These are phyloP conservation scores for Pelmatolapia mariae DNA, from an alignment of 2,113 vertebrate genomes.

Conservation along the genomic window DNA sequence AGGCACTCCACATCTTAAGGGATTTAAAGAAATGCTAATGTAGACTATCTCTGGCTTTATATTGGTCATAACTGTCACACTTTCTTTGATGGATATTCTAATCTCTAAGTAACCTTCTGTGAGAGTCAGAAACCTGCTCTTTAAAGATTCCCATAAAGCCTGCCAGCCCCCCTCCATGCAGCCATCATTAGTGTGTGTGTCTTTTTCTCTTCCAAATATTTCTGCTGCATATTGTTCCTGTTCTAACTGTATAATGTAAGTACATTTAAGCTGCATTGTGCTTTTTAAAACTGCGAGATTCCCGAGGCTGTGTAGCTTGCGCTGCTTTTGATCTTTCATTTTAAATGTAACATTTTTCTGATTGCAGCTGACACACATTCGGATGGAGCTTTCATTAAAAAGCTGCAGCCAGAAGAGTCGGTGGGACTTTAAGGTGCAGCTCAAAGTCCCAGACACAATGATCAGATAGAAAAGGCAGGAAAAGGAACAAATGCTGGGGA, in stretches of 20 bases:
- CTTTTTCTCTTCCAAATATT: neutral
- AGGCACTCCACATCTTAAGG: neutral
- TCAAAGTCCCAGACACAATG: neutral
- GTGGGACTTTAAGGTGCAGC: neutral
- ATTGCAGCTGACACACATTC: conserved; percentile 20
- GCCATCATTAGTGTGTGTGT: neutral
- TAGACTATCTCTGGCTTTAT: neutral
- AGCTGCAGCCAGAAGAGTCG: neutral
- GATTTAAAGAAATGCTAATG: conserved; percentile 22
- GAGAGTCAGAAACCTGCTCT: neutral
- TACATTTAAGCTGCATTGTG: neutral
- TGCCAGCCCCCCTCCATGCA: neutral
- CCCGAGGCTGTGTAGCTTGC: neutral
- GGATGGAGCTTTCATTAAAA: conserved; percentile 21
- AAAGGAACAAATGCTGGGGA: neutral
- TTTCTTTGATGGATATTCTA: conserved; percentile 18
- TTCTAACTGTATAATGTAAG: neutral
- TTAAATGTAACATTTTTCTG: neutral
- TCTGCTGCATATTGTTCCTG: conserved; percentile 10
- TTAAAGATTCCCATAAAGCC: neutral
- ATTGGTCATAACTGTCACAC: conserved; percentile 12
- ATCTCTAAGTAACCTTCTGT: conserved; percentile 21
- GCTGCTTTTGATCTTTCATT: neutral
- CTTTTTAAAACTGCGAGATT: neutral
- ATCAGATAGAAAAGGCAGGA: neutral